A percentile compares a stretch with the other conserved stretches of the same genome.
These are phyloP conservation scores for Meles meles DNA, from an alignment of 2,113 vertebrate genomes.

Conservation along the genomic window DNA sequence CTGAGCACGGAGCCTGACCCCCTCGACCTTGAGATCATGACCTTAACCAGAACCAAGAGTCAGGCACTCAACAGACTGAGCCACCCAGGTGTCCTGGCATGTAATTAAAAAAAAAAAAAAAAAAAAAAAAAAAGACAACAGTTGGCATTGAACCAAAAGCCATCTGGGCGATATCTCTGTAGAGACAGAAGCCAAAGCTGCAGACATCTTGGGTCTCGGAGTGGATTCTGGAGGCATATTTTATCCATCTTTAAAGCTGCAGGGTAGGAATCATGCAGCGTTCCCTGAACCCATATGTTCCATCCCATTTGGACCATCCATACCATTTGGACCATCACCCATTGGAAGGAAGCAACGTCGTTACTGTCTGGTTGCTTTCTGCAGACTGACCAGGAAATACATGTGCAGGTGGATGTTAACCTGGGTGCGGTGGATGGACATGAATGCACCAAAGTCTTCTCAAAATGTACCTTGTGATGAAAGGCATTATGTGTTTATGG, in stretches of 20 bases:
- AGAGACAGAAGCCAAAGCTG: not conserved
- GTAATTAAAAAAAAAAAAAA: no score
- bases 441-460: fast-evolving
- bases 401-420: no score
- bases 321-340: not conserved
- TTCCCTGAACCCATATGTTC: not conserved
- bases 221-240: no score
- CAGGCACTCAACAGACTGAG: not conserved
- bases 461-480: not conserved
- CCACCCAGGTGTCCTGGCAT: not conserved
- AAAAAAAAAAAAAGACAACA: no score
- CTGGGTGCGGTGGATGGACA: fast-evolving
- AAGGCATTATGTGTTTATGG: no score
- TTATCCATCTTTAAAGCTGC: no score
- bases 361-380: not conserved
- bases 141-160: no score
- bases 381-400: not conserved
- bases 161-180: not conserved
- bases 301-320: fast-evolving
- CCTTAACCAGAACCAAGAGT: not conserved
- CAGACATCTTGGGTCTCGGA: not conserved
- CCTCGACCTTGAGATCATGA: not conserved
- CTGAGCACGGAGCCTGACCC: not conserved
- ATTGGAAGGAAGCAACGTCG: not conserved
- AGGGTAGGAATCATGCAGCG: not conserved